These are phyloP conservation scores for Cryptocephalus moraei DNA, from an alignment of 2,888 invertebrate species.

Conservation along the genomic window DNA sequence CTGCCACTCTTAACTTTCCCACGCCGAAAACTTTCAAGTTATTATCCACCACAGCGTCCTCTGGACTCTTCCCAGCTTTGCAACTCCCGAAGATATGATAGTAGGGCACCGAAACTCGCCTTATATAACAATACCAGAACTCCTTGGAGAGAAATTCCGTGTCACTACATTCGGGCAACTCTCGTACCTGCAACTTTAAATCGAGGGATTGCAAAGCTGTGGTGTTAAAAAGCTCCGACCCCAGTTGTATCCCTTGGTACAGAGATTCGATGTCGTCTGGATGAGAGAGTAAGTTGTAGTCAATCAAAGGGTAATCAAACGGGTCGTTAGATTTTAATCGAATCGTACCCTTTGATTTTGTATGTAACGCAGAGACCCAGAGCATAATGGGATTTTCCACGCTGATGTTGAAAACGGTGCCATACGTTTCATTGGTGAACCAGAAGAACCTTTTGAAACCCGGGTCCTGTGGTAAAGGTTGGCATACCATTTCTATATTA, in stretches of 20 bases:
- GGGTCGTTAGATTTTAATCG: too few species aligned
- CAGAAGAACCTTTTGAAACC: slow-evolving; percentile 9
- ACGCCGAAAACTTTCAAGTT: too few species aligned
- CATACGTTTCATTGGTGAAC: slow-evolving; percentile 19
- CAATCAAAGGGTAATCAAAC: too few species aligned
- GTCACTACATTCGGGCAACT: too few species aligned
- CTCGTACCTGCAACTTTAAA: too few species aligned
- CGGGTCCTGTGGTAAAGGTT: not conserved
- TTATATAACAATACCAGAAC: too few species aligned
- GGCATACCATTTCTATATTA: slow-evolving; percentile 2
- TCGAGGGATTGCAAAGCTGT: slow-evolving; percentile 42
- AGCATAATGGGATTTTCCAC: too few species aligned
- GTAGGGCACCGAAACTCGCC: slow-evolving; percentile 22
- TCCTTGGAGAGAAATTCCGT: too few species aligned
- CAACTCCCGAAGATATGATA: slow-evolving; percentile 59
- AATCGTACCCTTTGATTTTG: too few species aligned
- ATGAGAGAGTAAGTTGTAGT: too few species aligned
- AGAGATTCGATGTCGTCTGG: slow-evolving; percentile 44
- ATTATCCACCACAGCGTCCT: slow-evolving; percentile 53
- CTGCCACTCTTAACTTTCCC: too few species aligned
- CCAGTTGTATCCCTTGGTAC: slow-evolving; percentile 40
- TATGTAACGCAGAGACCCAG: slow-evolving; percentile 20
- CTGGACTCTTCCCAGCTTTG: slow-evolving; percentile 22
- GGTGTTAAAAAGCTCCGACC: slow-evolving; percentile 37
- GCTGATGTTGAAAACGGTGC: too few species aligned